A percentile compares a stretch with the other conserved stretches of the same genome.
These are phyloP conservation scores for Erethizon dorsatum DNA, from an alignment of 2,797 vertebrate genomes.

Conservation along the genomic window DNA sequence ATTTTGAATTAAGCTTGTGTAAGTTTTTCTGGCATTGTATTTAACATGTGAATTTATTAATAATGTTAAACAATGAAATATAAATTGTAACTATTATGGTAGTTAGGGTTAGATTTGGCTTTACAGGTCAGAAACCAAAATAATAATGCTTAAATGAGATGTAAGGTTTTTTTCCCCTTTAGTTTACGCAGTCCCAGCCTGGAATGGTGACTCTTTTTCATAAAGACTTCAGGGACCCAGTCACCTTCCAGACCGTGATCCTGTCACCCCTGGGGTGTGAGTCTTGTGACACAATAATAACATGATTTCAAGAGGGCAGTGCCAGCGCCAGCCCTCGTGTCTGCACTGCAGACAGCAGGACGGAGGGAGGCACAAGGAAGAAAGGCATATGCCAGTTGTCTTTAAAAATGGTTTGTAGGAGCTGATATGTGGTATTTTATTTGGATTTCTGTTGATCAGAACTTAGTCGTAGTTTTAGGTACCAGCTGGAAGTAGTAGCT, in stretches of 20 bases:
- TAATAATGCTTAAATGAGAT: slow-evolving; percentile 36
- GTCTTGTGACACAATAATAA: not conserved
- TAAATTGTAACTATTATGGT: not conserved
- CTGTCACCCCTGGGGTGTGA: not conserved
- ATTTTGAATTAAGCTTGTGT: slow-evolving; percentile 13
- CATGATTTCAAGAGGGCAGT: not conserved
- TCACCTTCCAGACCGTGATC: not conserved
- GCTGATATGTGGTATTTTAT: not conserved
- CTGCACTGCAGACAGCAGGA: not conserved
- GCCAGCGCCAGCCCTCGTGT: not conserved
- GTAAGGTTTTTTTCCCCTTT: slow-evolving; percentile 3
- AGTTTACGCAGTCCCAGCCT: not conserved
- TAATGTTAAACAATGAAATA: slow-evolving; percentile 51
- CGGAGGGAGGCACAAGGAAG: not conserved
- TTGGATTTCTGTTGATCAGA: slow-evolving; percentile 28
- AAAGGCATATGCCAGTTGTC: not conserved
- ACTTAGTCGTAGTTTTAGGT: not conserved
- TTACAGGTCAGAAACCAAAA: slow-evolving; percentile 51
- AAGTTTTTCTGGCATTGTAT: slow-evolving; percentile 29
- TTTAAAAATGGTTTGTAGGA: not conserved
- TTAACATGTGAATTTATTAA: slow-evolving; percentile 51
- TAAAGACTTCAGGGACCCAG: not conserved
- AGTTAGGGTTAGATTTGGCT: slow-evolving; percentile 34
- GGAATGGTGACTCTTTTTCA: not conserved
- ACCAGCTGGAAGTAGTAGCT: not conserved